Evolutionary conservation across 2,113 vertebrate species (phyloP).

Genomic region (Oncorhynchus kisutch): DNA sequence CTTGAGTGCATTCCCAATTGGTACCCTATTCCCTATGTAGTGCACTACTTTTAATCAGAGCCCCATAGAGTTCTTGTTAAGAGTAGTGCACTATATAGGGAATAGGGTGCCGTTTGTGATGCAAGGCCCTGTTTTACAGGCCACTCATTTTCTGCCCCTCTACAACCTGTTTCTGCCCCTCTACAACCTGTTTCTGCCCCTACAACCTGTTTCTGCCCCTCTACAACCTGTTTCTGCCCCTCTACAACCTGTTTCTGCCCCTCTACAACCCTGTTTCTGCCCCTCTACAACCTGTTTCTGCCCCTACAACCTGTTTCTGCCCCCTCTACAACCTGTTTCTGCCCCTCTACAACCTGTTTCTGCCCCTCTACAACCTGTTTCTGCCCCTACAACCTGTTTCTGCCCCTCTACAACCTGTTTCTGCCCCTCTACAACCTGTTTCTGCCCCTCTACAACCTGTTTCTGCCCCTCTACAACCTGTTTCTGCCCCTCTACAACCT

Average conservation of each 20-base stretch:
- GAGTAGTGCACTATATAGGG: too few species aligned
- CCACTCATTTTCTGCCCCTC: slow-evolving; percentile 21
- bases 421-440: slow-evolving; percentile 42
- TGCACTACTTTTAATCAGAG: slow-evolving; percentile 17
- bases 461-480: slow-evolving; percentile 27
- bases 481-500: slow-evolving; percentile 37
- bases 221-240: slow-evolving; percentile 24
- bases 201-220: too few species aligned
- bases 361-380: slow-evolving; percentile 44
- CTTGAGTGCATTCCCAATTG: background rate
- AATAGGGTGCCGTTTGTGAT: too few species aligned
- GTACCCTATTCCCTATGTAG: background rate
- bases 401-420: slow-evolving; percentile 27
- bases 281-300: slow-evolving; percentile 26
- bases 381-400: too few species aligned
- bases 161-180: slow-evolving; percentile 26
- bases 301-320: slow-evolving; percentile 43
- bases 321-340: too few species aligned
- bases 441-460: too few species aligned
- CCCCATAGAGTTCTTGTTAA: slow-evolving; percentile 29
- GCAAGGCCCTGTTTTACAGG: too few species aligned
- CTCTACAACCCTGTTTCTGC: too few species aligned
- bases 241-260: slow-evolving; percentile 44
- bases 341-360: slow-evolving; percentile 27
- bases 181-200: slow-evolving; percentile 44